A percentile compares a stretch with the other conserved stretches of the same genome.
Conservation (phyloP, 2,113 vertebrate species). For the Archocentrus centrarchus region DNA sequence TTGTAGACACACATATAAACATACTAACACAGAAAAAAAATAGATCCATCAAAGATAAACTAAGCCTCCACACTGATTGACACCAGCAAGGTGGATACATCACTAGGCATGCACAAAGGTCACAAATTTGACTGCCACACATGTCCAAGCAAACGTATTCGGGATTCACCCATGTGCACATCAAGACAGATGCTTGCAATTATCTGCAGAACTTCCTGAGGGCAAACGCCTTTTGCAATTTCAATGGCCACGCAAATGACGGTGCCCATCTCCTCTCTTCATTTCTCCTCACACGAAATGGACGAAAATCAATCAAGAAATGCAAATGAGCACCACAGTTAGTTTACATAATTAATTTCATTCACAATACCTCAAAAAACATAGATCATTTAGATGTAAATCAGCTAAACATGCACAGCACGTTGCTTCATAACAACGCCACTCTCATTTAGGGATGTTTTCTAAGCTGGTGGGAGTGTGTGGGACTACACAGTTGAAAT, state of each 20-base stretch:
- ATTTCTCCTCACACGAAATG: conserved; percentile 26
- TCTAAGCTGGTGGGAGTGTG: not conserved
- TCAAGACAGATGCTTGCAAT: conserved; percentile 61
- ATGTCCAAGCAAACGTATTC: conserved; percentile 16
- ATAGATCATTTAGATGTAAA: conserved; percentile 56
- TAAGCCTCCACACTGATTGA: conserved; percentile 4
- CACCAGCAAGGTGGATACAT: not conserved
- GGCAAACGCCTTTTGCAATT: conserved; percentile 34
- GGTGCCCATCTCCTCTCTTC: conserved; percentile 49
- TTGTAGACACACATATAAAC: conserved; percentile 15
- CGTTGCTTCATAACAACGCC: not conserved
- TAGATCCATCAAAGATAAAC: not conserved
- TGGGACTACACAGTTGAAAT: not conserved
- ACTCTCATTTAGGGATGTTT: conserved; percentile 32
- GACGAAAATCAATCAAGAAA: conserved; percentile 68
- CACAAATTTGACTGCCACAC: conserved; percentile 2
- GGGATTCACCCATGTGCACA: conserved; percentile 13
- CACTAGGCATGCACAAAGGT: conserved; percentile 10
- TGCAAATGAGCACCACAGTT: conserved; percentile 63
- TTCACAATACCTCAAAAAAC: conserved; percentile 53
- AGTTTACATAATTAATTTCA: conserved; percentile 69
- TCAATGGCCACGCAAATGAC: conserved; percentile 42
- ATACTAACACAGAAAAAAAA: conserved; percentile 18
- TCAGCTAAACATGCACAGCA: conserved; percentile 31
- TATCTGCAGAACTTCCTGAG: conserved; percentile 47